phyloP scores from a whole-genome alignment of 2,113 vertebrate species.

The Ammospiza caudacuta region DNA sequence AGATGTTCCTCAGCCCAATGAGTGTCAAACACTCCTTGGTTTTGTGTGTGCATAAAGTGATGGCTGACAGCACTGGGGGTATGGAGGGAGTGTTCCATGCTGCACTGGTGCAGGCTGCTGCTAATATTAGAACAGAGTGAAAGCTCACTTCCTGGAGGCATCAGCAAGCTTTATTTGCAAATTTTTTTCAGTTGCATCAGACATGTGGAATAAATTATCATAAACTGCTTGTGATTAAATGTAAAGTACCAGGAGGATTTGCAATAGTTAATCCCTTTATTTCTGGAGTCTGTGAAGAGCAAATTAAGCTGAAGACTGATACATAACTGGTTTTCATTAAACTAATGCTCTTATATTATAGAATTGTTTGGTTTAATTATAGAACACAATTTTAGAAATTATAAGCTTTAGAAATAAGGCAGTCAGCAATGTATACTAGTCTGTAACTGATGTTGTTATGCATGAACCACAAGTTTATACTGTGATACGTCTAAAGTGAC shows the following conservation, averaged over 20 bases:
- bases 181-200: constrained; percentile 35
- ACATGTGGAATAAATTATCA: constrained; percentile 74
- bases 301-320: constrained; percentile 4
- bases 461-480: neutral
- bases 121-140: constrained; percentile 74
- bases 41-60: neutral
- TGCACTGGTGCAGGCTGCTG: constrained; percentile 46
- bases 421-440: neutral
- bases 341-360: neutral
- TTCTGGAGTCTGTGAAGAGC: constrained; percentile 26
- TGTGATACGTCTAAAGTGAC: neutral
- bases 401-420: neutral
- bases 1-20: neutral
- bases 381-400: constrained; percentile 10
- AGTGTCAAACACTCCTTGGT: neutral
- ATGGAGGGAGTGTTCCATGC: neutral
- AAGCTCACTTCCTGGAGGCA: constrained; percentile 67
- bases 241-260: constrained; percentile 48
- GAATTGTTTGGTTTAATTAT: constrained; percentile 36
- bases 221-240: constrained; percentile 58
- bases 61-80: neutral
- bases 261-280: constrained; percentile 53
- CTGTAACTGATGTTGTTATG: neutral
- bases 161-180: constrained; percentile 34
- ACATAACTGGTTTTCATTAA: constrained; percentile 38